Percentiles rank a stretch among this genome's conserved stretches.
phyloP scores from a whole-genome alignment of 2,888 invertebrate genomes.

The Amphimallon solstitiale region DNA sequence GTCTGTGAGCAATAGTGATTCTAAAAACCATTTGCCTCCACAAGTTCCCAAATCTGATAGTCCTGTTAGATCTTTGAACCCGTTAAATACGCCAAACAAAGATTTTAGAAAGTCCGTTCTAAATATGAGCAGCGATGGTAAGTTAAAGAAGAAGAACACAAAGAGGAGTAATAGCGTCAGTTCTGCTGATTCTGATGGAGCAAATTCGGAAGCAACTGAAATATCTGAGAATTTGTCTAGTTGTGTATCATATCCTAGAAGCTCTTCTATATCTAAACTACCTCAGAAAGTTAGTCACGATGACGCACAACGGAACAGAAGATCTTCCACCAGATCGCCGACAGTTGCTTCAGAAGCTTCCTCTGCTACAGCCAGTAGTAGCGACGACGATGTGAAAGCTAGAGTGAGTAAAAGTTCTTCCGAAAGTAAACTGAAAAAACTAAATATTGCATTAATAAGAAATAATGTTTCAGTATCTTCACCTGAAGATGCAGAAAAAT shows the following conservation, averaged over 20 bases:
- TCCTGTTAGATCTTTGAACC: constrained; percentile 57
- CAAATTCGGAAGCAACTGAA: constrained; percentile 61
- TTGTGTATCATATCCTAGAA: constrained; percentile 45
- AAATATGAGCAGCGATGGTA: constrained; percentile 69
- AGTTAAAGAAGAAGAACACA: constrained; percentile 58
- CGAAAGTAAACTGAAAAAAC: constrained; percentile 45
- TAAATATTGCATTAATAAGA: constrained; percentile 63
- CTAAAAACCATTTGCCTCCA: constrained; percentile 59
- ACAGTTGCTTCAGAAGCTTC: constrained; percentile 60
- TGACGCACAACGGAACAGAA: constrained; percentile 45
- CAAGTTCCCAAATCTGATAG: constrained; percentile 64
- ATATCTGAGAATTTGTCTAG: constrained; percentile 57
- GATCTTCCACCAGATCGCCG: constrained; percentile 58
- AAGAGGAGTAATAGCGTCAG: constrained; percentile 64
- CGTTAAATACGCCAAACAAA: constrained; percentile 70
- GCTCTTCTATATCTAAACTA: constrained; percentile 52
- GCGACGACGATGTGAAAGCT: constrained; percentile 57
- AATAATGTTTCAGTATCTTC: constrained; percentile 66
- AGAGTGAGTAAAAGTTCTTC: constrained; percentile 32
- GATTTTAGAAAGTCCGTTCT: constrained; percentile 79
- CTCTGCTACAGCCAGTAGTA: constrained; percentile 54
- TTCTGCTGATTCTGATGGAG: constrained; percentile 61
- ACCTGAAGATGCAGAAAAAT: constrained; percentile 67
- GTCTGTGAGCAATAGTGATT: constrained; percentile 51
- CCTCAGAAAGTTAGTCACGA: constrained; percentile 53